Evolutionary conservation across 2,888 invertebrate species (phyloP).

Genomic region (Oscheius sp.): DNA sequence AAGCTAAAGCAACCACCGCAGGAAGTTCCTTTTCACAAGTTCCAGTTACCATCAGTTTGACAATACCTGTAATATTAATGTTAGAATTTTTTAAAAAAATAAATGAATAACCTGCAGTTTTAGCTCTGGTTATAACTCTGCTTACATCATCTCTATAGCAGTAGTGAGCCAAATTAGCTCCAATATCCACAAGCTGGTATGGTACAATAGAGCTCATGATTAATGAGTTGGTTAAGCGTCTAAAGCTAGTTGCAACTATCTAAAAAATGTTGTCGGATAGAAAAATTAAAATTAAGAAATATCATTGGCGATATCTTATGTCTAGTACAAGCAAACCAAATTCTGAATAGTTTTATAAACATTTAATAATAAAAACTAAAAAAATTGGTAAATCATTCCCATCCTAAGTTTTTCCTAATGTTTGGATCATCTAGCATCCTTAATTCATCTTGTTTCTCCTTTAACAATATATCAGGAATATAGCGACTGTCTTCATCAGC

Average conservation of each 20-base stretch:
- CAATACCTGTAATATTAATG: conserved; percentile 56
- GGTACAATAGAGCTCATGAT: background rate
- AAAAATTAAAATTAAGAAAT: background rate
- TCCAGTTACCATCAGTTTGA: conserved; percentile 67
- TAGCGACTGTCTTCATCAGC: conserved; percentile 65
- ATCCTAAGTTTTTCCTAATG: conserved; percentile 64
- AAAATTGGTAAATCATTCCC: conserved; percentile 54
- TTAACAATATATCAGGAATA: conserved; percentile 65
- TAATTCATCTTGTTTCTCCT: conserved; percentile 64
- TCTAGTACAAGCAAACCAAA: background rate
- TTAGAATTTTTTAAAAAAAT: background rate
- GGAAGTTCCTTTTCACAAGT: conserved; percentile 57
- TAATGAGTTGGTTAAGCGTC: no score
- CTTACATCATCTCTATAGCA: conserved; percentile 55
- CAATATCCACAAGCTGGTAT: conserved; percentile 66
- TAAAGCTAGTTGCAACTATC: background rate
- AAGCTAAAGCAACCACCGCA: conserved; percentile 42
- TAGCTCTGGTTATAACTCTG: conserved; percentile 59
- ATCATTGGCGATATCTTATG: no score
- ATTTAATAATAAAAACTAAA: background rate
- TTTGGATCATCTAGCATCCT: conserved; percentile 66
- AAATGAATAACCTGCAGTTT: conserved; percentile 53
- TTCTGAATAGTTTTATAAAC: background rate
- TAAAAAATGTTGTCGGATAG: background rate
- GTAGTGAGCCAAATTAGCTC: conserved; percentile 66